Conservation (phyloP, 2,113 vertebrate species). For the cat (Felis catus) region F.catus_Fca126_mat1.0 CM031414.1:104278001-104278500, state of each 20-base stretch:
- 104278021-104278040: not conserved
- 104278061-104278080: not conserved
- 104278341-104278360: too few species aligned
- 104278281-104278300: not conserved
- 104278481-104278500: not conserved
- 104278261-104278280: not conserved
- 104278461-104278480: too few species aligned
- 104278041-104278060: not conserved
- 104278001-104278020: not conserved
- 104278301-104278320: not conserved
- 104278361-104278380: not conserved
- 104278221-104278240: not conserved
- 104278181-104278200: not conserved
- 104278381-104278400: not conserved
- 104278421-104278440: not conserved
- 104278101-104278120: not conserved
- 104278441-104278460: not conserved
- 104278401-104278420: not conserved
- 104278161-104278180: not conserved
- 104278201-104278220: not conserved
- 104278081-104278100: not conserved
- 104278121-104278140: not conserved
- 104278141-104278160: not conserved
- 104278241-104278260: not conserved
- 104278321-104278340: not conserved